A percentile compares a stretch with the other conserved stretches of the same genome.
Conservation (phyloP, 2,113 vertebrate species). For the Stegostoma tigrinum region DNA sequence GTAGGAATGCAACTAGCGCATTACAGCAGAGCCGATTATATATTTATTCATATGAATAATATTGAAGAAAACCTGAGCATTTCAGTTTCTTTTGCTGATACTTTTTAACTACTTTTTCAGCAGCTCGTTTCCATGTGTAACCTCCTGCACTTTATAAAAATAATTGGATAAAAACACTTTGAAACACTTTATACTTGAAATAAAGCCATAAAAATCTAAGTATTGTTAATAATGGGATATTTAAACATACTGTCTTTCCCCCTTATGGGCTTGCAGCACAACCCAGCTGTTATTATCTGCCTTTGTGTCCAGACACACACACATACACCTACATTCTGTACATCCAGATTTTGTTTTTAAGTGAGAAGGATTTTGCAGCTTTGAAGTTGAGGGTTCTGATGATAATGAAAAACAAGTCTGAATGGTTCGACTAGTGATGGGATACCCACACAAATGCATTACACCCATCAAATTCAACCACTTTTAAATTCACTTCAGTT, state of each 20-base stretch:
- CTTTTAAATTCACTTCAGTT: not conserved
- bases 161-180: constrained; percentile 1
- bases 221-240: constrained; percentile 6
- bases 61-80: not conserved
- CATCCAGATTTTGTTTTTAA: not conserved
- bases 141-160: not conserved
- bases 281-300: not conserved
- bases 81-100: not conserved
- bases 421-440: not conserved
- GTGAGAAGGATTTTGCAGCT: not conserved
- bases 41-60: not conserved
- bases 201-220: not conserved
- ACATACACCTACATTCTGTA: not conserved
- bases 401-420: not conserved
- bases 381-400: not conserved
- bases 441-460: not conserved
- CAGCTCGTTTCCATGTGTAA: not conserved
- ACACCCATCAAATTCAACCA: not conserved
- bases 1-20: too few species aligned
- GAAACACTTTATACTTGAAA: not conserved
- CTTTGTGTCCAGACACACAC: not conserved
- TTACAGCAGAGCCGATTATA: not conserved
- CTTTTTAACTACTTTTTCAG: not conserved
- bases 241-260: not conserved
- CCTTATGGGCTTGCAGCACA: not conserved